Percentiles rank a stretch among this genome's conserved stretches.
Conservation (phyloP, 2,113 vertebrate genomes). For the Podarcis muralis region DNA sequence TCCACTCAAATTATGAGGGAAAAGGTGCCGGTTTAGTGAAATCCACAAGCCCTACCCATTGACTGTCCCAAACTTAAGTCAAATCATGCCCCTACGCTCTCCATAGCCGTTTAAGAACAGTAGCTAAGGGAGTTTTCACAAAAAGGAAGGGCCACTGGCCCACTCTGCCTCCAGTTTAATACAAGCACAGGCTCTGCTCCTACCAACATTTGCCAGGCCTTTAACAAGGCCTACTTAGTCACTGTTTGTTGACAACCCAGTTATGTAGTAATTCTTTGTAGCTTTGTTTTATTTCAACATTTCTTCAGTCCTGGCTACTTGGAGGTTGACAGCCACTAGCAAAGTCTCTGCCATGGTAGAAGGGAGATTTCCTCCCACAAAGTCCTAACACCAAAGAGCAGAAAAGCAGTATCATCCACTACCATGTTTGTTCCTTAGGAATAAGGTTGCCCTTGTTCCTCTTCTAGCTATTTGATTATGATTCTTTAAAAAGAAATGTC, state of each 20-base stretch:
- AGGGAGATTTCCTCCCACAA: neutral
- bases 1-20: neutral
- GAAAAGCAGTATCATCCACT: neutral
- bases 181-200: too few relatives aligned
- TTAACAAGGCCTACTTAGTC: too few relatives aligned
- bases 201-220: too few relatives aligned
- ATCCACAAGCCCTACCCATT: neutral
- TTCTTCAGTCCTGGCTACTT: neutral
- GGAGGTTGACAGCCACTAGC: neutral
- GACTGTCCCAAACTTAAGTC: neutral
- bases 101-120: too few relatives aligned
- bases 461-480: neutral
- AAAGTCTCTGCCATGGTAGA: neutral
- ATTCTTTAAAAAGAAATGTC: neutral
- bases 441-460: neutral
- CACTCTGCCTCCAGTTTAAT: too few relatives aligned
- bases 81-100: neutral
- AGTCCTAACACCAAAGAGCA: neutral
- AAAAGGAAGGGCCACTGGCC: too few relatives aligned
- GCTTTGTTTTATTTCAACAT: neutral
- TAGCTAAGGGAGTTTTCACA: too few relatives aligned
- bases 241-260: neutral
- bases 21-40: neutral
- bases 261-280: neutral
- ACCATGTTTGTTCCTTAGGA: too few relatives aligned